Evolutionary conservation across 1,140 invertebrate genomes (phyloP), one percentile per base, ranked within the genome.

Genomic region (Macrobrachium nipponense): DNA sequence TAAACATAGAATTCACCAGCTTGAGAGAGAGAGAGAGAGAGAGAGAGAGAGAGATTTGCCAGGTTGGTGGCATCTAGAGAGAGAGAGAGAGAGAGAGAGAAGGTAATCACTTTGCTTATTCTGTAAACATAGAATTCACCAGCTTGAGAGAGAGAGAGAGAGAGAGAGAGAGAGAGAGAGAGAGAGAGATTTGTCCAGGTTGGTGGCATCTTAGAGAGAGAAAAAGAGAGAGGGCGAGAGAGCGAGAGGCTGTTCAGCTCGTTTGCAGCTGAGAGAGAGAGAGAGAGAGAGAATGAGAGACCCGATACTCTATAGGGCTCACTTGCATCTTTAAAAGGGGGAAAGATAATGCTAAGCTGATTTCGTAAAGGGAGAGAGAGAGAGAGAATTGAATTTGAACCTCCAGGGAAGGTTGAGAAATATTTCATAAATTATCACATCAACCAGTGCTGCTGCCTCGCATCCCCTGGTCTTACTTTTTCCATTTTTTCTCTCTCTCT

Each of bases 1-100:
- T n/a, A n/a, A n/a, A n/a, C n/a, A n/a, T n/a, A n/a, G n/a, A n/a
- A n/a, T n/a, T n/a, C n/a, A n/a, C n/a, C n/a, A n/a, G n/a, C n/a
- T n/a, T n/a, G n/a, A n/a, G n/a, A n/a, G n/a, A 61, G n/a, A 58
- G 20, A 79, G 4, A 27, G 23, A 60, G 20, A 36, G 76, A 79
- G 59, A 6, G 14, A 23, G 68, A 3, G 20, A 72, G 68, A 72
- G 20, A 72, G 68, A 8, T 17, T 72, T 5, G 3, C 2, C 68
- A 36, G 14, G 4, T 5, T 72, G 15, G 4, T 23, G 2, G 43
- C 15, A 36, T 6, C 23, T 73, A 43, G 10, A 51, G 20, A 43
- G 58, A n/a, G 72, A n/a, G 72, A 43, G 72, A 73, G n/a, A 20
- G 72, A 72, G 20, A 43, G 72, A 51, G 15, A 27, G n/a, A n/a